Conservation (phyloP, 2,113 vertebrate species). For the Shinisaurus crocodilurus region DNA sequence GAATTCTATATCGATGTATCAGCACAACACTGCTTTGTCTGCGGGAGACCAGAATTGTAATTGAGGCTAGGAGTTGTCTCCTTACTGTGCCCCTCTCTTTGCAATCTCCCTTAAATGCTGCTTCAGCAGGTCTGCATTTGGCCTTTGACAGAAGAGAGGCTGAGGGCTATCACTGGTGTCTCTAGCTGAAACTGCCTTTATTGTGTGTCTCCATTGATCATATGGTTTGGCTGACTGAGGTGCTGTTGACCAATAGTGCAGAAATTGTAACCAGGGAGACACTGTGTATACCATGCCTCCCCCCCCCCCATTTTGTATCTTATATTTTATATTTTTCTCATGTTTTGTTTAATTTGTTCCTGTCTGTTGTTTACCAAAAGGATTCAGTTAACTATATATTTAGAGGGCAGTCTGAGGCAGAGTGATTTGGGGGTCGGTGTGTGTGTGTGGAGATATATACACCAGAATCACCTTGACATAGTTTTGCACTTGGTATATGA, state of each 20-base stretch:
- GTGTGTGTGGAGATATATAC: not conserved
- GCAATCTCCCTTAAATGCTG: not conserved
- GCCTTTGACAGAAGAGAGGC: not conserved
- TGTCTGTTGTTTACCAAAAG: not conserved
- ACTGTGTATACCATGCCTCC: not conserved
- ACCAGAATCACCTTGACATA: too few species aligned
- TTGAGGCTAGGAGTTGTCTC: not conserved
- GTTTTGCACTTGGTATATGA: not conserved
- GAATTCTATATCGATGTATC: not conserved
- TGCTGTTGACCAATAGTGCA: not conserved
- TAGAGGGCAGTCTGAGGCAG: not conserved
- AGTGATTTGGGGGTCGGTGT: not conserved
- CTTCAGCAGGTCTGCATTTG: constrained; percentile 1
- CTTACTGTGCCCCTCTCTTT: not conserved
- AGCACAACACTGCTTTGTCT: not conserved
- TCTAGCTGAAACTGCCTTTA: not conserved
- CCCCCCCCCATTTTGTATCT: not conserved
- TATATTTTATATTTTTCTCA: not conserved
- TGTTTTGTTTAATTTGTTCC: not conserved
- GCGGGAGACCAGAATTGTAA: not conserved
- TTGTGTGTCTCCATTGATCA: not conserved
- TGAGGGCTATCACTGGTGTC: not conserved
- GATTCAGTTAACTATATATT: not conserved
- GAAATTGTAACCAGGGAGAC: not conserved
- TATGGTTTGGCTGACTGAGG: not conserved